Base-by-base conservation (phyloP, 2,888 invertebrate genomes). In the Melanargia galathea region DNA sequence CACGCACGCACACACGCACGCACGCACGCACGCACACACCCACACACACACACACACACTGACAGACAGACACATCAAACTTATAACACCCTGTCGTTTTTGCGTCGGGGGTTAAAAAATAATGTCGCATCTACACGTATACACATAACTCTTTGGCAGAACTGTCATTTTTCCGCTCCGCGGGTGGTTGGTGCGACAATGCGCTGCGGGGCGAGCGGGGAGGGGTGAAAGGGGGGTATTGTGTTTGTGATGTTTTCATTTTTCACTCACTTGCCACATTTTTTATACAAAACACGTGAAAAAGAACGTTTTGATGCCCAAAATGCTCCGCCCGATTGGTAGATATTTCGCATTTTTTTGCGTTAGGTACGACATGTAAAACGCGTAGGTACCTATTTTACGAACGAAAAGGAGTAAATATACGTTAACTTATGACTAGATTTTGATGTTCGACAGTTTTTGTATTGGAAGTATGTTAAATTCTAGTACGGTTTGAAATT, bases 231-330 rank as follows among this genome's bases (percentile, higher is more conserved):
- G 61, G 63, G 61, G 51, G 60, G 54, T 64, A 63, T 68, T 71
- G 73, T 86, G 86, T 82, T 82, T 70, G 76, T 86, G 85, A 86
- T 87, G 83, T 87, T 86, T 89, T 82, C 86, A 87, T 87, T 88
- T 87, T 88, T 86, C 86, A 86, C 81, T 81, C 81, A 81, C 79
- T 84, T 85, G 83, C 77, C 80, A 79, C 77, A 74, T 75, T 79
- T 75, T 77, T 65, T 65, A 69, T 63, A 67, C 68, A 70, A 72
- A 70, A 71, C 66, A 67, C 68, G 71, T 78, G 73, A 79, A 83
- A 75, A 76, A 74, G 70, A 70, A 70, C 71, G 63, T 69, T 78
- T 77, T 78, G 74, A 80, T 79, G 65, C 40, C 63, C 43, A 40
- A 67, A 67, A 65, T 61, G 67, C 63, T 60, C 43, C 8, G 62